Evolutionary conservation across 2,888 invertebrate genomes (phyloP).

Genomic region (Ectemnius lituratus): DNA sequence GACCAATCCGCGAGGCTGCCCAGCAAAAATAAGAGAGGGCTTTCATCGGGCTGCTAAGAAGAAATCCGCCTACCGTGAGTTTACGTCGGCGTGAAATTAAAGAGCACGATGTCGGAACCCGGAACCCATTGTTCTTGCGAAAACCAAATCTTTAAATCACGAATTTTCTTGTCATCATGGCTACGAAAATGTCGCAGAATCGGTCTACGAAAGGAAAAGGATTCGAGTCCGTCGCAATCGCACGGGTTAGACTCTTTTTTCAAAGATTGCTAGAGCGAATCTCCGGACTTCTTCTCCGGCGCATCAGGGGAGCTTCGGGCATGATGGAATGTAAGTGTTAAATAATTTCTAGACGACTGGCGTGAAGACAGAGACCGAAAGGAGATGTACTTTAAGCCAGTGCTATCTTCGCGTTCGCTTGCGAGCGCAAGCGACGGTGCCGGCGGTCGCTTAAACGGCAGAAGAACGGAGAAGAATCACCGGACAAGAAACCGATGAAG

Average conservation of each 20-base stretch:
- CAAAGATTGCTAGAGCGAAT: neutral
- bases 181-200: too few relatives aligned
- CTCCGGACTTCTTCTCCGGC: too few relatives aligned
- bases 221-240: too few relatives aligned
- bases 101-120: too few relatives aligned
- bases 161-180: too few relatives aligned
- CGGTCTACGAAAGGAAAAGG: too few relatives aligned
- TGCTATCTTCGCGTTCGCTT: conserved; percentile 50
- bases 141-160: neutral
- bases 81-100: too few relatives aligned
- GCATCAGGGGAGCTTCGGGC: neutral
- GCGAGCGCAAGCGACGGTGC: too few relatives aligned
- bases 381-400: conserved; percentile 49
- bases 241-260: too few relatives aligned
- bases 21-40: too few relatives aligned
- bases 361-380: conserved; percentile 34
- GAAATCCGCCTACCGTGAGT: too few relatives aligned
- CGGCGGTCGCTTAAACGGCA: conserved; percentile 34
- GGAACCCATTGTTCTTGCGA: neutral
- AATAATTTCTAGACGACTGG: conserved; percentile 48
- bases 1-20: conserved; percentile 47
- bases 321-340: conserved; percentile 41
- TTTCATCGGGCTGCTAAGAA: too few relatives aligned
- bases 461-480: conserved; percentile 66
- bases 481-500: conserved; percentile 75